Evolutionary conservation across 2,797 vertebrate genomes (phyloP).

Genomic region (Hypotaenidia okinawae): DNA sequence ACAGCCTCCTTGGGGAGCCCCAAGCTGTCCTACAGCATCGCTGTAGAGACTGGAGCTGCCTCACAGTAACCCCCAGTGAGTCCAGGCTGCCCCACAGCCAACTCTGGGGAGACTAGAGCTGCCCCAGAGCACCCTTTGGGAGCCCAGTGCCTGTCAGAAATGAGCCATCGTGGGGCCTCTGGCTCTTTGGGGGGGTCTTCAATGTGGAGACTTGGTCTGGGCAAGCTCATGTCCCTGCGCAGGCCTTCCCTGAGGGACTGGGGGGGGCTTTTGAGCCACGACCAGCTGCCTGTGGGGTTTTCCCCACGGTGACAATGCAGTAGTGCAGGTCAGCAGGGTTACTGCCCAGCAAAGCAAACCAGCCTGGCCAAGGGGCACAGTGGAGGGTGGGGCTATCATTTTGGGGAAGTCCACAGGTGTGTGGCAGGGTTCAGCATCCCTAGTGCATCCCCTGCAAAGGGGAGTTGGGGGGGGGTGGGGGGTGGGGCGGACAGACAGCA

Average conservation of each 20-base stretch:
- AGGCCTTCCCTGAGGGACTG: rapidly evolving
- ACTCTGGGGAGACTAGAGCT: too few relatives aligned
- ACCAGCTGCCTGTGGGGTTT: not conserved
- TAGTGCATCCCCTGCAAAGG: not conserved
- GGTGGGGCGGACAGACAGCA: not conserved
- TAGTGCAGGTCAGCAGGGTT: rapidly evolving
- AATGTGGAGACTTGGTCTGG: rapidly evolving
- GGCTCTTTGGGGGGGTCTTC: not conserved
- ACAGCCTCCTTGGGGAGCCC: not conserved
- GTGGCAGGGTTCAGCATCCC: not conserved
- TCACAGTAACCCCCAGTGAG: too few relatives aligned
- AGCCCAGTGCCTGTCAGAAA: rapidly evolving
- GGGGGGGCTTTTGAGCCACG: not conserved
- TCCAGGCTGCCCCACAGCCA: not conserved
- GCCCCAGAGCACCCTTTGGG: not conserved
- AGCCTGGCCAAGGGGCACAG: rapidly evolving
- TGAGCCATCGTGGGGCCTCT: rapidly evolving
- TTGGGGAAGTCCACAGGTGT: not conserved
- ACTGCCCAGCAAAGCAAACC: not conserved
- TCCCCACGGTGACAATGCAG: rapidly evolving
- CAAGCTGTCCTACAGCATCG: not conserved
- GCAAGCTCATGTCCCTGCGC: rapidly evolving
- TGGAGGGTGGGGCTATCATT: not conserved
- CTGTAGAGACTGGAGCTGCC: not conserved
- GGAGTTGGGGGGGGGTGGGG: rapidly evolving